phyloP scores from a whole-genome alignment of 2,113 vertebrate genomes.

The Leucoraja erinaceus region DNA sequence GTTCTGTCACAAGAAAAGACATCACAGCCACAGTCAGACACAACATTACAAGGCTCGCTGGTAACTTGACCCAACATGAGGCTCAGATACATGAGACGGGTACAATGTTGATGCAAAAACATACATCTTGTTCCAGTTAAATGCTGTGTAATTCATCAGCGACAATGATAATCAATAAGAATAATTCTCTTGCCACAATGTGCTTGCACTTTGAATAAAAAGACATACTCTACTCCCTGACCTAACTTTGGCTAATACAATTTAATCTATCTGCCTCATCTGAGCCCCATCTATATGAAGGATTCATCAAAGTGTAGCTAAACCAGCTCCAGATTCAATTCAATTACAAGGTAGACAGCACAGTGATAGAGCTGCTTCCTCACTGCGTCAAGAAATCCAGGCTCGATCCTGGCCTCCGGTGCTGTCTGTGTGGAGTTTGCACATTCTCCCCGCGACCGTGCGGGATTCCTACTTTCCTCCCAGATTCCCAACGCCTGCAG shows the following conservation, averaged over 20 bases:
- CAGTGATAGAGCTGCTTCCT: too few relatives aligned
- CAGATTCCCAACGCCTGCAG: too few relatives aligned
- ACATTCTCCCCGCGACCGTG: too few relatives aligned
- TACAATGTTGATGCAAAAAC: neutral
- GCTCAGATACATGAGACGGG: neutral
- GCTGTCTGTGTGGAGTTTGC: too few relatives aligned
- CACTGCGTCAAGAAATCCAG: too few relatives aligned
- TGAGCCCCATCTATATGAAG: neutral
- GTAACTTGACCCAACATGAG: neutral
- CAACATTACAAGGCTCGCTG: neutral
- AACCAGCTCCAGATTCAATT: neutral
- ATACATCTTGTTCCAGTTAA: neutral
- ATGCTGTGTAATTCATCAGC: too few relatives aligned
- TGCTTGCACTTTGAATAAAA: neutral
- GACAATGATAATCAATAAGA: neutral
- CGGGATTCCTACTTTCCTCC: too few relatives aligned
- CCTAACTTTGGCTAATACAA: neutral
- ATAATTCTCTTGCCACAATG: neutral
- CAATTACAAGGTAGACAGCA: too few relatives aligned
- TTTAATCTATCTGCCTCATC: neutral
- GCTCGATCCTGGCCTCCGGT: too few relatives aligned
- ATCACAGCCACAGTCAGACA: neutral
- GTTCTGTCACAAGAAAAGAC: constrained; percentile 61
- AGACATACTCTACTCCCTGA: neutral
- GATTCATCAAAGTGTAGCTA: neutral